These are phyloP conservation scores for Deroplatys truncata DNA, from an alignment of 2,888 invertebrate species.

Conservation along the genomic window DNA sequence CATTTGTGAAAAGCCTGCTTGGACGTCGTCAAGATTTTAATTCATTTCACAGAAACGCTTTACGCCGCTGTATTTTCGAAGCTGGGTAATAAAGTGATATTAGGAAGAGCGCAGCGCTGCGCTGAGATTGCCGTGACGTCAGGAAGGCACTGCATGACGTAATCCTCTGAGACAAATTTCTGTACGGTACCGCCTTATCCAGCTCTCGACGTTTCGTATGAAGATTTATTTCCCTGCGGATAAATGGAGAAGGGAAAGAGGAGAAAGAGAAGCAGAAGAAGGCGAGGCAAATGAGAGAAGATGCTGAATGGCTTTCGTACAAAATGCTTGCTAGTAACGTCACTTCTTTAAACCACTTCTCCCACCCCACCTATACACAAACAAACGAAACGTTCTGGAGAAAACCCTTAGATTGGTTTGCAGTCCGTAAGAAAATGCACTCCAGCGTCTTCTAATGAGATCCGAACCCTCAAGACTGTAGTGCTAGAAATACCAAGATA, in stretches of 20 bases:
- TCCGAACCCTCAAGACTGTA: too few species aligned
- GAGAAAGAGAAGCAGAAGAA: neutral
- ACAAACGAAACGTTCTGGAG: neutral
- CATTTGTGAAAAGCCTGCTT: too few species aligned
- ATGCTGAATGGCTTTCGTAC: neutral
- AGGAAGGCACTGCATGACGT: neutral
- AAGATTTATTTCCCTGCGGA: neutral
- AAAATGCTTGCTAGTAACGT: neutral
- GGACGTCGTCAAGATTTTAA: too few species aligned
- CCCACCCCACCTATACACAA: neutral
- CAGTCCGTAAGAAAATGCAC: too few species aligned
- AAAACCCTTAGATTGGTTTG: neutral
- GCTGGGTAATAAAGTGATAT: neutral
- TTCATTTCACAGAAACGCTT: too few species aligned
- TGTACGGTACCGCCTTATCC: neutral
- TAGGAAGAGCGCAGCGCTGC: neutral
- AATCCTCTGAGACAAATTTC: neutral
- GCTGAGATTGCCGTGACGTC: neutral
- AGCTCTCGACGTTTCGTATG: neutral
- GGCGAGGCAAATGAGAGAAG: neutral
- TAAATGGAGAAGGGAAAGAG: neutral
- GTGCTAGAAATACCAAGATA: too few species aligned
- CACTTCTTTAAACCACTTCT: neutral
- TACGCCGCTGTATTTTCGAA: neutral
- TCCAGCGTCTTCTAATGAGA: too few species aligned